These are phyloP conservation scores for Plagodis dolabraria DNA, from an alignment of 2,888 invertebrate genomes.

Conservation along the genomic window DNA sequence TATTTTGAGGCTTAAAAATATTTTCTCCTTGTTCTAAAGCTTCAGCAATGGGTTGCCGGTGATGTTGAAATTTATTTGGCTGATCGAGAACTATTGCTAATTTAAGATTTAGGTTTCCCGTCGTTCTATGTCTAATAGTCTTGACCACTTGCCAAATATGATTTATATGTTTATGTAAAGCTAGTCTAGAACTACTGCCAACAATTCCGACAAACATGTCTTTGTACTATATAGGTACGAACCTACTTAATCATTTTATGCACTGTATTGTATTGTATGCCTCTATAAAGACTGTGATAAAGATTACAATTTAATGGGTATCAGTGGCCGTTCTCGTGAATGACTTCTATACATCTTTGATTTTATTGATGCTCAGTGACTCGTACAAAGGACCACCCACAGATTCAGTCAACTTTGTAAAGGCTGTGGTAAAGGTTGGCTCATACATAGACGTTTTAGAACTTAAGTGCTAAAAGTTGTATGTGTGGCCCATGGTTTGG, in stretches of 20 bases:
- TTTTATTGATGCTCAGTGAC: neutral
- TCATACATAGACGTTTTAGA: no score
- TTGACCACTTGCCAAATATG: conserved; percentile 20
- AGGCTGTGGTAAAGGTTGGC: no score
- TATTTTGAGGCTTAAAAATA: no score
- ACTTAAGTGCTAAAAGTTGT: no score
- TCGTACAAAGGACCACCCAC: neutral
- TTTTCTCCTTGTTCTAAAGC: no score
- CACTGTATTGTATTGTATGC: neutral
- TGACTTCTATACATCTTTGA: neutral
- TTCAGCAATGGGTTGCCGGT: no score
- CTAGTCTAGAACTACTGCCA: conserved; percentile 11
- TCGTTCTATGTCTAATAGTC: neutral
- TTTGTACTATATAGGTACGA: neutral
- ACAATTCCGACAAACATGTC: conserved; percentile 2
- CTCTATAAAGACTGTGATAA: neutral
- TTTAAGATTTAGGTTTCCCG: neutral
- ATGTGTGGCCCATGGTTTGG: no score
- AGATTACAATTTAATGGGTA: neutral
- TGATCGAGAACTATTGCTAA: no score
- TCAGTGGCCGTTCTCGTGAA: neutral
- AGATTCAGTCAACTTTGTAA: neutral
- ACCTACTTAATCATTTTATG: no score
- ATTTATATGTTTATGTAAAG: conserved; percentile 1
- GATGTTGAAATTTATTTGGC: no score